Conservation (phyloP, 2,113 vertebrate genomes). For the Lepus americanus region DNA sequence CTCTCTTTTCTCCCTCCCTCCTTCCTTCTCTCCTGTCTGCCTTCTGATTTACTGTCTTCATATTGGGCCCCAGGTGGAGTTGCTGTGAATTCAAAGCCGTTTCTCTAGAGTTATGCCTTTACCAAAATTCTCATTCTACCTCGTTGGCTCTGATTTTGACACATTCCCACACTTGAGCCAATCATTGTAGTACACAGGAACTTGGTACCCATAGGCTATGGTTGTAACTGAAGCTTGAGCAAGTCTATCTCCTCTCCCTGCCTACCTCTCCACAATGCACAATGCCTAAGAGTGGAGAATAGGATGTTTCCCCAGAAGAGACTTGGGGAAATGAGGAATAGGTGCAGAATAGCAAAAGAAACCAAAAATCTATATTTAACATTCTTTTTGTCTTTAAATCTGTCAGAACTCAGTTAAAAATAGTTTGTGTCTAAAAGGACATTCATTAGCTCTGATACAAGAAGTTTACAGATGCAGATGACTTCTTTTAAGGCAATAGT, state of each 20-base stretch:
- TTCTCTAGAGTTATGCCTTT: background rate
- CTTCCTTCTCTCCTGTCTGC: background rate
- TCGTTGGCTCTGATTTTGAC: background rate
- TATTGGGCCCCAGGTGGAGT: background rate
- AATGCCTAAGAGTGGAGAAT: background rate
- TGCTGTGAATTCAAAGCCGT: background rate
- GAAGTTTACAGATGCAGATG: background rate
- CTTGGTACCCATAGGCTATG: background rate
- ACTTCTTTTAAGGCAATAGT: background rate
- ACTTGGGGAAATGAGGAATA: background rate
- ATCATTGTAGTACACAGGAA: background rate
- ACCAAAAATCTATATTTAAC: background rate
- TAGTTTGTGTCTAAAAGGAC: background rate
- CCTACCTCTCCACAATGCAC: background rate
- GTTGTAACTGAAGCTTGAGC: background rate
- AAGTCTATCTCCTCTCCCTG: too few species aligned
- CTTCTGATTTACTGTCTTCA: background rate
- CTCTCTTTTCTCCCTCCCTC: background rate
- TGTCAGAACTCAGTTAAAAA: background rate
- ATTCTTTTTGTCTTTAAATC: background rate
- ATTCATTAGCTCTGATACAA: background rate
- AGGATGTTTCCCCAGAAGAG: background rate
- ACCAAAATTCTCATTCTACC: background rate
- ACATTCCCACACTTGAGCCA: background rate
- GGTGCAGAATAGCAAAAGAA: background rate